Conservation (phyloP, 2,888 invertebrate species). For the Nephrotoma flavescens region DNA sequence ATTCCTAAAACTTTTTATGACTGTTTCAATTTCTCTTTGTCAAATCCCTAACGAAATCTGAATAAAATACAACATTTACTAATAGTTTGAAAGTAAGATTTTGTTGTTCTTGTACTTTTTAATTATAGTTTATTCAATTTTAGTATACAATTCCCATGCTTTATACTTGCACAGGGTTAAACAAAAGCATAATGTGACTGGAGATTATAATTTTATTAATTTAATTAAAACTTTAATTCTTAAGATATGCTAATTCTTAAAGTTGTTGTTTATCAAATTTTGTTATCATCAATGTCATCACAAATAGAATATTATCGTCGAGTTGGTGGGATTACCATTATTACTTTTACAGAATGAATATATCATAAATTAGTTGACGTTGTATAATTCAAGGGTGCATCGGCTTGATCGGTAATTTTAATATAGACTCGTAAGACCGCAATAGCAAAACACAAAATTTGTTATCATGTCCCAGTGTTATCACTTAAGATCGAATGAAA, state of each 20-base stretch:
- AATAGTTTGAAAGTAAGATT: neutral
- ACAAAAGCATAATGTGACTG: neutral
- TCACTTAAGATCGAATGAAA: no score
- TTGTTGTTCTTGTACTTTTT: neutral
- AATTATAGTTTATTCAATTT: neutral
- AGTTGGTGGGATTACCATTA: neutral
- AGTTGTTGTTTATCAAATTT: neutral
- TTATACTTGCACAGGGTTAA: neutral
- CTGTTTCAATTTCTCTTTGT: neutral
- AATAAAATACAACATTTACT: neutral
- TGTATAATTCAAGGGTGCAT: no score
- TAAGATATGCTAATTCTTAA: neutral
- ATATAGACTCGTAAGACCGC: no score
- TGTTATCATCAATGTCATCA: neutral
- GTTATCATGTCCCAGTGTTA: no score
- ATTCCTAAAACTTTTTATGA: neutral
- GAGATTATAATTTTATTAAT: no score
- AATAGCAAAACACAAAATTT: no score
- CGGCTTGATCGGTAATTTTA: no score
- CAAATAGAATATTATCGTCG: neutral
- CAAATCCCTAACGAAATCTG: neutral
- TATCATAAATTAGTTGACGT: no score
- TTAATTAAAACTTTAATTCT: no score
- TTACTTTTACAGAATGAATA: no score
- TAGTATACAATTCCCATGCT: neutral